Percentiles rank a stretch among this genome's conserved stretches.
Conservation (phyloP, 2,888 invertebrate species). For the Pardosa pseudoannulata region DNA sequence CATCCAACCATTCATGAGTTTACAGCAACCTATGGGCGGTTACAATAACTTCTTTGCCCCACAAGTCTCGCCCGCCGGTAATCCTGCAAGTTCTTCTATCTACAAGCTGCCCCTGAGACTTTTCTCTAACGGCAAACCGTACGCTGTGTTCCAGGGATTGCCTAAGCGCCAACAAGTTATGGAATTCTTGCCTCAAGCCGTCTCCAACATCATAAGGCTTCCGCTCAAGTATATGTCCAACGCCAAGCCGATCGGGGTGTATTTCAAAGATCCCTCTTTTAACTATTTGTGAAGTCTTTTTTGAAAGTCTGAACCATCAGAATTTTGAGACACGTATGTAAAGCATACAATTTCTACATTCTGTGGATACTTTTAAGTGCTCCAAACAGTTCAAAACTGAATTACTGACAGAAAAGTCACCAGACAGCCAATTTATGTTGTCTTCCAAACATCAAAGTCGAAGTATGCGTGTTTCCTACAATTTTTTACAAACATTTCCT, state of each 20-base stretch:
- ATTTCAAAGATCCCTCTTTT: conserved; percentile 50
- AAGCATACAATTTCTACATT: no score
- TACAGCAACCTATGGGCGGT: not conserved
- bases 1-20: conserved; percentile 43
- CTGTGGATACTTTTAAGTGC: no score
- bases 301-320: no score
- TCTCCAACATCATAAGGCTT: conserved; percentile 56
- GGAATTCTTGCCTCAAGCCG: conserved; percentile 36
- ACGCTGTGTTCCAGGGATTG: conserved; percentile 18
- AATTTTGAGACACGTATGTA: no score
- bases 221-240: conserved; percentile 67
- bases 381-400: no score
- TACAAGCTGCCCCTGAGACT: conserved; percentile 61
- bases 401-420: no score
- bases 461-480: no score
- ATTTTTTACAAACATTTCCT: no score
- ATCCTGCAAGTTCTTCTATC: conserved; percentile 24
- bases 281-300: conserved; percentile 30
- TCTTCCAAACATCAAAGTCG: no score
- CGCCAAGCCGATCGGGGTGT: conserved; percentile 60
- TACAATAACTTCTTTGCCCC: conserved; percentile 33
- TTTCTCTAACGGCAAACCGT: conserved; percentile 60
- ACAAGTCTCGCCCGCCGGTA: not conserved
- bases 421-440: no score
- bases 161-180: conserved; percentile 26